Base-by-base conservation (phyloP, 1,140 invertebrate species). In the Adelges cooleyi region DNA sequence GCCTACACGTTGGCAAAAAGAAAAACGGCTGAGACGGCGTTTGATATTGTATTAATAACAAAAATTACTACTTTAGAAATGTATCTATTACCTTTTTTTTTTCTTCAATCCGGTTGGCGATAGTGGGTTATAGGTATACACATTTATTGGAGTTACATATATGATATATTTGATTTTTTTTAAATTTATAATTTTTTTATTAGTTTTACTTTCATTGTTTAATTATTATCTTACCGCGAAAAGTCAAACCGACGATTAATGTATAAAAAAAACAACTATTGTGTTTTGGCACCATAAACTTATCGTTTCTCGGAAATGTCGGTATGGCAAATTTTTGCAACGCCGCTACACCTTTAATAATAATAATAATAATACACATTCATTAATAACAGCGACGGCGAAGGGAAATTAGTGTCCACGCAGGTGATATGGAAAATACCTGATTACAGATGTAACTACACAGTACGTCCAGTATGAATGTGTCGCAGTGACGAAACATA, bases 121-220 rank as follows among this genome's bases (percentile, higher is more conserved):
- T 11, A 5, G 29, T 6, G 29, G 5, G 29, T 11, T n/a, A n/a
- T n/a, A n/a, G n/a, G 11, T 33, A 33, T 33, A 6, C 29, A 33
- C 29, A 33, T 6, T 11, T 33, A 33, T n/a, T 33, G 29, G 5
- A 33, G 29, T n/a, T n/a, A n/a, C n/a, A n/a, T n/a, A n/a, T n/a
- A n/a, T n/a, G n/a, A 11, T 33, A 33, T 33, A 33, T 33, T 44
- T 10, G 2, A 20, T 29, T 62, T 62, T 62, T 46, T 62, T 33
- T n/a, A n/a, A n/a, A n/a, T n/a, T n/a, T n/a, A n/a, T n/a, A n/a
- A 11, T 33, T 6, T 33, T 6, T 33, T 44, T 10, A 3, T n/a
- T 29, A 46, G 44, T 62, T 46, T 62, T 33, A 13, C 0, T 48
- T 62, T 46, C 54, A 59, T 59, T 59, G 54, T 59, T 59, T 44